Base-by-base conservation (phyloP, 1,140 invertebrate species). In the Megalonaias nervosa region DNA sequence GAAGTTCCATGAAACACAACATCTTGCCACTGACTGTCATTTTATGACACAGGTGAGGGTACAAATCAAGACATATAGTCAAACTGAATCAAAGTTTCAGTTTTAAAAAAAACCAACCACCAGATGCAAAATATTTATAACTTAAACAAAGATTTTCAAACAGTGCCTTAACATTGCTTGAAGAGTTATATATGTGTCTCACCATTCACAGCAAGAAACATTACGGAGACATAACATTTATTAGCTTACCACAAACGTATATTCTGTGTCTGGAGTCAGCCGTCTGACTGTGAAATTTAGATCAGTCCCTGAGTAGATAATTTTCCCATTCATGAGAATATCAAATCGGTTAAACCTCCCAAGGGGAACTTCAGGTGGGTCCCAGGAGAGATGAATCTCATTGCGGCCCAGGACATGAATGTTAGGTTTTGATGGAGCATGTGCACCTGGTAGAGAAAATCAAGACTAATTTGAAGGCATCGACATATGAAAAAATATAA, bases 261-360 rank as follows among this genome's bases (percentile, higher is more conserved):
- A 91, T 79, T 91, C 90, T 67, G 86, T 90, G 71, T 91, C 89
- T 19, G 90, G 87, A 23, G 82, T 85, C 2, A 91, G 73, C 69
- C 87, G 81, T 9, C 84, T 75, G 14, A 84, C 82, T n/a, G 85
- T 80, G 60, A 78, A 85, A 67, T 84, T 81, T 17, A 89, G 80
- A 58, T 89, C 87, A 62, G 86, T 90, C 11, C 90, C 90, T 14
- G 90, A 90, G 74, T 90, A 90, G 26, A 90, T 78, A 57, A 83
- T 78, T 71, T 87, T 89, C 19, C 85, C 85, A 70, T 90, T 90
- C 82, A 89, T 87, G 38, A 79, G 81, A n/a, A 91, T 72, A 67
- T 91, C 90, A 70, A 90, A 91, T 31, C 88, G 83, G 67, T 83
- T 90, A 15, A 91, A 86, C 21, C 87, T 82, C 21, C 90, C 90